Conservation (phyloP, 2,113 vertebrate genomes). For the Lipotes vexillifer region DNA sequence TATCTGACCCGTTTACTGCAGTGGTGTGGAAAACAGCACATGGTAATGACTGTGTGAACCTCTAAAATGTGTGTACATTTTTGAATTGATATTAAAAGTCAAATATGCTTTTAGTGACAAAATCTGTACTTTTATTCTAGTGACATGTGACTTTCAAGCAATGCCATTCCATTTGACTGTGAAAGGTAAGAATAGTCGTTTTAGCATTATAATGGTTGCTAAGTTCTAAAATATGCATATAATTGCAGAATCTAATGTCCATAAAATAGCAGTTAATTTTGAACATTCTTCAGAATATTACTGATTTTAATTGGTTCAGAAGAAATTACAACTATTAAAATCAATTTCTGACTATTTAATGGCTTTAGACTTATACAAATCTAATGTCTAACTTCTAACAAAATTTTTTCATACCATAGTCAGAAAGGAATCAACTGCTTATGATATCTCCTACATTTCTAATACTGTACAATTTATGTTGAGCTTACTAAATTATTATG, state of each 20-base stretch:
- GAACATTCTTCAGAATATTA: not conserved
- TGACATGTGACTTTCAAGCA: not conserved
- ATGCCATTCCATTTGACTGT: not conserved
- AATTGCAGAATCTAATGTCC: not conserved
- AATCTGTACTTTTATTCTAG: not conserved
- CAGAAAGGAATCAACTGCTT: not conserved
- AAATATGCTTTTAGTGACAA: conserved; percentile 16
- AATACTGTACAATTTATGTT: not conserved
- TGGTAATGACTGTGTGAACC: not conserved
- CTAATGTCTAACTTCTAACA: not conserved
- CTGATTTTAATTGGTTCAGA: conserved; percentile 14
- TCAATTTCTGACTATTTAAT: not conserved
- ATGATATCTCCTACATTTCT: not conserved
- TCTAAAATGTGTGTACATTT: not conserved
- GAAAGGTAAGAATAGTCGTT: not conserved
- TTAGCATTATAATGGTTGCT: not conserved
- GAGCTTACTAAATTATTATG: not conserved
- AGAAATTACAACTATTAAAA: conserved; percentile 33
- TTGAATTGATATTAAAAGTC: not conserved
- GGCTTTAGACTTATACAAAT: not conserved
- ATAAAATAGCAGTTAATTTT: not conserved
- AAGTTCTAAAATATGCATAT: not conserved
- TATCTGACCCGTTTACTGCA: not conserved
- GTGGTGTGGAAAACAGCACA: not conserved
- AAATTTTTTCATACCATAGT: not conserved